Percentiles rank a stretch among this genome's conserved stretches.
Conservation (phyloP, 2,888 invertebrate genomes). For the Ichneumoninae sp. region DNA sequence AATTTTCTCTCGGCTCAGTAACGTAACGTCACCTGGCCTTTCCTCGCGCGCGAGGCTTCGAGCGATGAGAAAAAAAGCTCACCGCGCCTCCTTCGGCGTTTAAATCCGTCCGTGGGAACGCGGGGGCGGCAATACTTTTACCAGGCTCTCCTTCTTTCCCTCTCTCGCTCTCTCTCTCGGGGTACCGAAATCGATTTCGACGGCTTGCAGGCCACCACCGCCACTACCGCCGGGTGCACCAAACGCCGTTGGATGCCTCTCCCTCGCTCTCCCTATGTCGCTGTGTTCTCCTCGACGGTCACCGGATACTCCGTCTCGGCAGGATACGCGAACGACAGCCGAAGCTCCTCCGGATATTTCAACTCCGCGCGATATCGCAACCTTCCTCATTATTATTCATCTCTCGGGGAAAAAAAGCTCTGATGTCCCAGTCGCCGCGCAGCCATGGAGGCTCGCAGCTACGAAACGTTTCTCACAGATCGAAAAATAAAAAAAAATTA, state of each 20-base stretch:
- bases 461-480: neutral
- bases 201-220: conserved; percentile 70
- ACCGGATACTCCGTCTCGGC: conserved; percentile 26
- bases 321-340: conserved; percentile 25
- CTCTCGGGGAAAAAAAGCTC: neutral
- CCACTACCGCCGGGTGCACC: conserved; percentile 69
- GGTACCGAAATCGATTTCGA: conserved; percentile 71
- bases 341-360: conserved; percentile 42
- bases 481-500: neutral
- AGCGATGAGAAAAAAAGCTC: neutral
- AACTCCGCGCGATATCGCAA: conserved; percentile 17
- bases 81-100: conserved; percentile 22
- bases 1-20: conserved; percentile 1
- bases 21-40: conserved; percentile 5
- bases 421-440: neutral
- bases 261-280: conserved; percentile 44
- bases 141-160: conserved; percentile 26
- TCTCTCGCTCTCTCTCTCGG: conserved; percentile 36
- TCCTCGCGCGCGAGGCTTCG: conserved; percentile 11
- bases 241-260: conserved; percentile 60
- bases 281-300: conserved; percentile 31
- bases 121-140: conserved; percentile 63
- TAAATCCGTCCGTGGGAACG: conserved; percentile 43
- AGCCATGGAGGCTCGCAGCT: neutral
- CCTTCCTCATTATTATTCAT: neutral